Conservation (phyloP, 2,113 vertebrate species). For the Ovibos moschatus region DNA sequence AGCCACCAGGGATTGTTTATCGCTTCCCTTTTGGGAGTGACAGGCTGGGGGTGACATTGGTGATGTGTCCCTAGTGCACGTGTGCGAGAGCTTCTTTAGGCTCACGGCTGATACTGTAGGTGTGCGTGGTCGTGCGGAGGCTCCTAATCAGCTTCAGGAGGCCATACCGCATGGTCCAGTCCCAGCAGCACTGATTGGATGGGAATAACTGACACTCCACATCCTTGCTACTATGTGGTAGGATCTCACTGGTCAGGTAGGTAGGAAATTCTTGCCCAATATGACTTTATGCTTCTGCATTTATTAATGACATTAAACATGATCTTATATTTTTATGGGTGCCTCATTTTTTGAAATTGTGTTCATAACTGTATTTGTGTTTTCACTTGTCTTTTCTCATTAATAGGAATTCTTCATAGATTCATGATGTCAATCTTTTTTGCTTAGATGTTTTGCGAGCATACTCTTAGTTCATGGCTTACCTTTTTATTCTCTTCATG, state of each 20-base stretch:
- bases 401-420: neutral
- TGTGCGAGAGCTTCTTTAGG: neutral
- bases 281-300: neutral
- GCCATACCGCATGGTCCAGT: neutral
- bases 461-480: neutral
- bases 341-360: neutral
- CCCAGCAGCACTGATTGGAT: neutral
- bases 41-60: neutral
- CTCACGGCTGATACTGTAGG: neutral
- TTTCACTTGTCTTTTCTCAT: neutral
- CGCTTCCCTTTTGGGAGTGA: neutral
- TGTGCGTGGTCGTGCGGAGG: neutral
- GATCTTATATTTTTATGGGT: neutral
- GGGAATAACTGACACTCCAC: neutral
- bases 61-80: neutral
- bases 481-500: neutral
- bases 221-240: neutral
- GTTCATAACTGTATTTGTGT: neutral
- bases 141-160: neutral
- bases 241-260: neutral
- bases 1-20: neutral
- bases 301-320: neutral
- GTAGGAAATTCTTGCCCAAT: neutral
- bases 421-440: neutral
- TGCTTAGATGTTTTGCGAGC: neutral